Evolutionary conservation across 2,797 vertebrate species (phyloP), one percentile per base, ranked within the genome.

Genomic region (Eospalax fontanierii): DNA sequence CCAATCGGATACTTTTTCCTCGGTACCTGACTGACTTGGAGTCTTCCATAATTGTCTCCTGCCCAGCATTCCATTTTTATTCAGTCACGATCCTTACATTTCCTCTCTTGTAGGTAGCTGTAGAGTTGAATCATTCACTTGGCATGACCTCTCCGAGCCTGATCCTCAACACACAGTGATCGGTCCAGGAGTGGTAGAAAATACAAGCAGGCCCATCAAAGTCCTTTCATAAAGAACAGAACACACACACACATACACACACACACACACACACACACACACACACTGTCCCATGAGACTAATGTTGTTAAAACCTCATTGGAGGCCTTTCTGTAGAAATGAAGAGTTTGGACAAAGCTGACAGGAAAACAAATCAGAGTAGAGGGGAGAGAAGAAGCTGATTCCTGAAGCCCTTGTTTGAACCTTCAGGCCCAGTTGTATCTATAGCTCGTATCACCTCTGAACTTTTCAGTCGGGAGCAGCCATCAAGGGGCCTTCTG

Each of bases 381-480:
- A 2, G 43, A 24, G 18, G 33, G 19, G n/a, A 93, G 22, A 65
- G 30, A 65, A 28, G 5, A 18, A 74, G 63, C 18, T 21, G 40
- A 82, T 80, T 90, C 26, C 46, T n/a, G 10, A 74, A 54, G 59
- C 28, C 57, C 22, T 9, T 35, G 38, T 40, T 83, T 94, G 68
- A 89, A 73, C 21, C 21, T 57, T 30, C 26, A 15, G 54, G 26
- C 63, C 46, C 40, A 28, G 9, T 2, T 71, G 3, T 46, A 35
- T 54, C 59, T 24, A 57, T 68, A 93, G 40, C 16, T 38, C 38
- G 9, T 38, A 46, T 12, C 14, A 54, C 50, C 50, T 54, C 50
- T 54, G 50, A 54, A 54, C 50, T 54, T 54, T 54, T 54, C 50
- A 54, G 8, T 54, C 85, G 89, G 73, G 68, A 97, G 87, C 54